phyloP scores from a whole-genome alignment of 2,113 vertebrate species.

The Phrynosoma platyrhinos region DNA sequence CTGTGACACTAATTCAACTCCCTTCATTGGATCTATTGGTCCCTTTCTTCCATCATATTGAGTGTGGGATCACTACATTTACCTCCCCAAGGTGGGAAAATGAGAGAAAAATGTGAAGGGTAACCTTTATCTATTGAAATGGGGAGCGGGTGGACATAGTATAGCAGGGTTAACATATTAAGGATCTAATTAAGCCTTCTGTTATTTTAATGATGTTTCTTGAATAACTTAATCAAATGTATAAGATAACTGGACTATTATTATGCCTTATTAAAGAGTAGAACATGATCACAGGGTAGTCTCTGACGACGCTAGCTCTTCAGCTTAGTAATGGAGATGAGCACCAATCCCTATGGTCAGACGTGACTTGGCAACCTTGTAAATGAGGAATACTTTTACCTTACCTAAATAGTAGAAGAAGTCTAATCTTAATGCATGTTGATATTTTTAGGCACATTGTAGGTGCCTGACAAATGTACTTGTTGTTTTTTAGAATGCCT shows the following conservation, averaged over 20 bases:
- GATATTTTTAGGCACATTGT: slow-evolving; percentile 56
- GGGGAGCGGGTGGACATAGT: background rate
- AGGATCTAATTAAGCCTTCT: background rate
- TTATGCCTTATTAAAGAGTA: slow-evolving; percentile 55
- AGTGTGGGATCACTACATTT: too few species aligned
- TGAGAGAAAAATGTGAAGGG: background rate
- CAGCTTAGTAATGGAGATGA: too few species aligned
- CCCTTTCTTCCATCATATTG: background rate
- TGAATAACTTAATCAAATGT: too few species aligned
- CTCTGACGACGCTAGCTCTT: too few species aligned
- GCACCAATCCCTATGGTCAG: too few species aligned
- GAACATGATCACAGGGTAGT: too few species aligned
- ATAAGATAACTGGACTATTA: background rate
- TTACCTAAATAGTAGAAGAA: too few species aligned
- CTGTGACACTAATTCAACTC: background rate
- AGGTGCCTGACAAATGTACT: slow-evolving; percentile 57
- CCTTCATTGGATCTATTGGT: too few species aligned
- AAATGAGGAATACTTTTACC: too few species aligned
- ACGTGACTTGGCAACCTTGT: too few species aligned
- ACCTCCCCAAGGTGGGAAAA: too few species aligned
- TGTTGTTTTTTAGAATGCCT: slow-evolving; percentile 54
- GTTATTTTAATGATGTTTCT: too few species aligned
- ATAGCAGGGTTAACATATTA: background rate
- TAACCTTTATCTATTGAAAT: background rate
- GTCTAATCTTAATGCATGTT: slow-evolving; percentile 26